A percentile compares a stretch with the other conserved stretches of the same genome.
These are phyloP conservation scores for Charaxes varanes DNA, from an alignment of 1,140 invertebrate genomes.

Conservation along the genomic window DNA sequence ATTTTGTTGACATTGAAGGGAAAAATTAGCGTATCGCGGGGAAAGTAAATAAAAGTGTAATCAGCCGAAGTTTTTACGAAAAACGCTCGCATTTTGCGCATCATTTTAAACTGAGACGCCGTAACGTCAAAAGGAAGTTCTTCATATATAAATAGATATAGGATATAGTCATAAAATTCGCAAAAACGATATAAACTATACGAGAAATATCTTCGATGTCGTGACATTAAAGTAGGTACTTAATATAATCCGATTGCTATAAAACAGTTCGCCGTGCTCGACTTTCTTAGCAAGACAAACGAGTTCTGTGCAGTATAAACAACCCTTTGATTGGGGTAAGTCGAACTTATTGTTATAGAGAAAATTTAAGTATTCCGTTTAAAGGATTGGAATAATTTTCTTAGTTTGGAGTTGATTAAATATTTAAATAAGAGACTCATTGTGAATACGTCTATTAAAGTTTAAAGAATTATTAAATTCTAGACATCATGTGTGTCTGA, in stretches of 20 bases:
- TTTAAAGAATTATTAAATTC: no score
- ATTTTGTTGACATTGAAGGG: slow-evolving; percentile 27
- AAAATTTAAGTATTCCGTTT: no score
- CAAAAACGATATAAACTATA: no score
- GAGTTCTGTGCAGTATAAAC: slow-evolving; percentile 25
- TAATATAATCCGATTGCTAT: not conserved
- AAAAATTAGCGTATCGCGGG: slow-evolving; percentile 25
- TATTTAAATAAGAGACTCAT: no score
- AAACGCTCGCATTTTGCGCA: slow-evolving; percentile 11
- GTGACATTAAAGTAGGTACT: not conserved
- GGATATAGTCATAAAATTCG: no score
- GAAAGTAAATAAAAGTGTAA: slow-evolving; percentile 37
- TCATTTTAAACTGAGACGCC: not conserved
- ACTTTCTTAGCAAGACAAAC: slow-evolving; percentile 11
- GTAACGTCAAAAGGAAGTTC: not conserved
- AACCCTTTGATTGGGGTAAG: slow-evolving; percentile 25
- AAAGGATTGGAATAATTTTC: no score
- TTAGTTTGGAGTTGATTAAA: no score
- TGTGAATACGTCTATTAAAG: no score
- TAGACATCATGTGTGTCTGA: no score
- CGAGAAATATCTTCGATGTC: no score
- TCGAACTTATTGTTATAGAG: no score
- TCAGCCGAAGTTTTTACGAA: slow-evolving; percentile 18
- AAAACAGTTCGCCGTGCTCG: slow-evolving; percentile 4
- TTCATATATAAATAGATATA: not conserved